phyloP scores from a whole-genome alignment of 2,797 vertebrate species.

The Ispidina picta region DNA sequence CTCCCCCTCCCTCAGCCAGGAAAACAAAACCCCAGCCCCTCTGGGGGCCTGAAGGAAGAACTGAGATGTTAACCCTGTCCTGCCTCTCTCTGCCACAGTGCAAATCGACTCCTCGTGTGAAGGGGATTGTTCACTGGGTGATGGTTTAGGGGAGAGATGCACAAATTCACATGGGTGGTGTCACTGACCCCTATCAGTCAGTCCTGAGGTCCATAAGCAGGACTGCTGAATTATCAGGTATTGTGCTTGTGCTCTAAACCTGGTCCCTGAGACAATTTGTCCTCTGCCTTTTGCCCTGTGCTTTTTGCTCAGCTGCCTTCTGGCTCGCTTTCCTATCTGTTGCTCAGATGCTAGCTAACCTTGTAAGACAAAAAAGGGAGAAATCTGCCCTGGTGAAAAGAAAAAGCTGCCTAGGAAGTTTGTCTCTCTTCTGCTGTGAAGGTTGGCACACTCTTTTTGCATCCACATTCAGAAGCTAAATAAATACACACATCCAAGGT shows the following conservation, averaged over 20 bases:
- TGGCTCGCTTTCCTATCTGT: constrained; percentile 11
- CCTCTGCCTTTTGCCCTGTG: neutral
- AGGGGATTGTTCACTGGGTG: neutral
- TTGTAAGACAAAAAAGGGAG: neutral
- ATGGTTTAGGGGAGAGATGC: neutral
- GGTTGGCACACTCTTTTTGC: neutral
- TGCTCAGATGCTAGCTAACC: neutral
- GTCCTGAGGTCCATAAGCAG: neutral
- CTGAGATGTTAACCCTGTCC: constrained; percentile 34
- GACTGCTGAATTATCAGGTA: neutral
- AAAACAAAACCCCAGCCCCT: constrained; percentile 55
- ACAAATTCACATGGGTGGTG: neutral
- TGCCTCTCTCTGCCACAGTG: neutral
- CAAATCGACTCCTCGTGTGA: neutral
- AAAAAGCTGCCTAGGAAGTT: neutral
- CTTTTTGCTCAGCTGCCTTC: neutral
- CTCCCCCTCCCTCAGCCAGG: constrained; percentile 2
- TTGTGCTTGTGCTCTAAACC: neutral
- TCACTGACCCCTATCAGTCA: neutral
- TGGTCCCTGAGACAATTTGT: neutral
- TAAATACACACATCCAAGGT: neutral
- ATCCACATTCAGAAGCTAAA: neutral
- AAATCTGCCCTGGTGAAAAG: neutral
- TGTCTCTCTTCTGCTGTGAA: neutral
- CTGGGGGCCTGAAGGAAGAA: constrained; percentile 16